Base-by-base conservation (phyloP, 2,888 invertebrate species). In the Lomographa bimaculata region DNA sequence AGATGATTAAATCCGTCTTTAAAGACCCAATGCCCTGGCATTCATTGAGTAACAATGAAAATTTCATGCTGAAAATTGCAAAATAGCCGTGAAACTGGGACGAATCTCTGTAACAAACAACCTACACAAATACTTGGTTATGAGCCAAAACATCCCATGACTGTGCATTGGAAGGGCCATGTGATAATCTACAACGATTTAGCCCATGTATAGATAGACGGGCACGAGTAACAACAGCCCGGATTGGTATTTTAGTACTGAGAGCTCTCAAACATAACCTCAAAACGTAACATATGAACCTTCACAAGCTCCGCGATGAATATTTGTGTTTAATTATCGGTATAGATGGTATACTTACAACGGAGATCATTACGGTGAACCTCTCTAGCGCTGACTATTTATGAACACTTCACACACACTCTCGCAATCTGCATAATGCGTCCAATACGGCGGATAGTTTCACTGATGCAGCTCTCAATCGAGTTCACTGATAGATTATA, bases 341-440 rank as follows among this genome's bases (percentile, higher is more conserved):
- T 60, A 65, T 53, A 63, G 53, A 57, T 59, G 56, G 42, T 56
- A 63, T 77, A 85, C 85, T 87, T 71, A 87, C 86, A 77, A 76
- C 71, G 66, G 67, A 70, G 66, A 82, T 72, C 82, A 81, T 82
- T 76, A 73, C 77, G 71, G 69, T 67, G 73, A 78, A 67, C 75
- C 66, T 71, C 76, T 76, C 76, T 73, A 75, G 70, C 80, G 77
- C 75, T 68, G 79, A 76, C 79, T 86, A 83, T 86, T 85, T 86
- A 74, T 74, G 81, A 76, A 73, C 84, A 86, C 81, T 81, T 70
- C 72, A 83, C 83, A 64, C 83, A 83, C 85, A 81, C 83, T 73
- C 65, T 61, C 57, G 64, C 70, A 76, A 72, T 65, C 67, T 79
- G 80, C 80, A 82, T 82, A 70, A 72, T 80, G 79, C 78, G 81